Base-by-base conservation (phyloP, 2,113 vertebrate genomes). In the Mesocricetus auratus region DNA sequence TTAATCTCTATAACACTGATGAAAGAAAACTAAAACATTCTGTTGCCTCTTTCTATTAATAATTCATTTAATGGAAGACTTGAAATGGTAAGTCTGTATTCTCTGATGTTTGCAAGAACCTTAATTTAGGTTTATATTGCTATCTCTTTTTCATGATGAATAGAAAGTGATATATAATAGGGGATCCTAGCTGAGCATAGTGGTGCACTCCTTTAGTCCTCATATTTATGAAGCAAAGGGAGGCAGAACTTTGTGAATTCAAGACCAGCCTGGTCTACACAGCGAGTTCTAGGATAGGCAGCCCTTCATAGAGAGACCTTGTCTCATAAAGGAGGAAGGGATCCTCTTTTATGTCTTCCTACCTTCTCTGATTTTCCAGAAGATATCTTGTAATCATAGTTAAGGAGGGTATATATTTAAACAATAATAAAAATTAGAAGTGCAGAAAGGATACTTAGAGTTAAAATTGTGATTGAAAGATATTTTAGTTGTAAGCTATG, bases 11-110 rank as follows among this genome's bases (percentile, higher is more conserved):
- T 94, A 33, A 97, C 10, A 82, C 36, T 16, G 89, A 0, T 89
- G 26, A 96, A 88, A 64, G 47, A 29, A 71, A 94, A 71, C 22
- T 83, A 91, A 97, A 87, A 68, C 36, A 15, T 64, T 93, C 19
- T 79, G 85, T 94, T 90, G 31, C 60, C 88, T 83, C 10, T 92
- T 94, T 95, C 68, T 96, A 45, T 94, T 95, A 92, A 83, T 91
- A 56, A 56, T 56, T 93, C 45, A 89, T 12, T 50, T 91, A 89
- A 22, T 91, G 36, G n/a, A 42, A 96, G 36, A 79, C 39, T 96
- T 94, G 68, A 95, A 96, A 78, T 93, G 74, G 3, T 82, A 71
- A 90, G 31, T 91, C 31, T 94, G 0, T 95, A 15, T 85, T 50
- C 1, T 93, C 89, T 94, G 50, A 82, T 53, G 31, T 87, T 92